Conservation (phyloP, 1,140 invertebrate genomes). For the Calliopsis andreniformis region DNA sequence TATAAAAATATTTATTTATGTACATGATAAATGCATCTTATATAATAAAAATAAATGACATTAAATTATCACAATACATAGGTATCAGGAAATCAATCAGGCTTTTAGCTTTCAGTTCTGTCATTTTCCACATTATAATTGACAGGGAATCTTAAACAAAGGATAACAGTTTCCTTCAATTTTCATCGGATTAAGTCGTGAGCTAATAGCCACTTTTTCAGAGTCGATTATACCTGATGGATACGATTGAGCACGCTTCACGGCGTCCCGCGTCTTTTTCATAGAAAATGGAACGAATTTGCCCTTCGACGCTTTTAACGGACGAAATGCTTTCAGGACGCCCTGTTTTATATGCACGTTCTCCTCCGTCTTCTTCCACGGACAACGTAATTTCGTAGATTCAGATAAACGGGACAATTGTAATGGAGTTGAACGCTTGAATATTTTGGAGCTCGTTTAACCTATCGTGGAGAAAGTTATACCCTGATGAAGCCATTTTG, state of each 20-base stretch:
- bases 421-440: not conserved
- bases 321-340: conserved; percentile 64
- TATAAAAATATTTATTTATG: too few species aligned
- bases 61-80: too few species aligned
- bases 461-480: not conserved
- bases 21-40: too few species aligned
- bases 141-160: conserved; percentile 20
- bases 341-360: conserved; percentile 59
- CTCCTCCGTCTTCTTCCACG: conserved; percentile 31
- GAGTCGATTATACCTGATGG: conserved; percentile 59
- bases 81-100: not conserved
- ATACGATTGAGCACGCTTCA: conserved; percentile 57
- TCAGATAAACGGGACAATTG: conserved; percentile 2
- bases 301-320: conserved; percentile 64
- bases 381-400: not conserved
- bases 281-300: conserved; percentile 62
- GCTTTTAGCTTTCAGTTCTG: not conserved
- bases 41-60: not conserved
- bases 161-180: conserved; percentile 38
- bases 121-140: not conserved
- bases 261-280: conserved; percentile 50
- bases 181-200: conserved; percentile 46
- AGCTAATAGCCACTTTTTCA: conserved; percentile 47
- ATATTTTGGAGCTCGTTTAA: not conserved
- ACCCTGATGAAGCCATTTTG: not conserved